Conservation (phyloP, 2,797 vertebrate species). For the Falco peregrinus region DNA sequence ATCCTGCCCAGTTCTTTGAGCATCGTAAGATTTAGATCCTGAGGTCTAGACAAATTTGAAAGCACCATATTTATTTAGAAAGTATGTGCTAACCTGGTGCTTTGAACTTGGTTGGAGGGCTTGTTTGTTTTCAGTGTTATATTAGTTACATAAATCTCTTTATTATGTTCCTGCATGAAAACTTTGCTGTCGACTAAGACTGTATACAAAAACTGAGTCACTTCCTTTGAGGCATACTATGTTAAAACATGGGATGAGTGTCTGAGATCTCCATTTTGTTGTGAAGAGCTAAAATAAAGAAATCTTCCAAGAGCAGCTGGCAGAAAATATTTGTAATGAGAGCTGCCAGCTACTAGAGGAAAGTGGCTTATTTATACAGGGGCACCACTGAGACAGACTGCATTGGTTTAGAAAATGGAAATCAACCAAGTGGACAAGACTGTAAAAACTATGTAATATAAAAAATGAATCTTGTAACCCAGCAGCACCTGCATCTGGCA, state of each 20-base stretch:
- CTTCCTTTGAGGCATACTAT: constrained; percentile 54
- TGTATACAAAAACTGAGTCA: constrained; percentile 51
- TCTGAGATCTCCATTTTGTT: constrained; percentile 62
- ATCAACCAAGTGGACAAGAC: constrained; percentile 44
- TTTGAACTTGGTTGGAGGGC: constrained; percentile 67
- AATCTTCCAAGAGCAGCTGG: constrained; percentile 67
- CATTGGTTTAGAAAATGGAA: constrained; percentile 42
- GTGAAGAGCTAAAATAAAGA: constrained; percentile 63
- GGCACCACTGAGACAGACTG: constrained; percentile 59
- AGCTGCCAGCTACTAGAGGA: constrained; percentile 52
- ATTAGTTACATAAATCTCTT: constrained; percentile 67
- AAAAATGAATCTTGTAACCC: constrained; percentile 35
- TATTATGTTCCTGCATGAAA: constrained; percentile 48
- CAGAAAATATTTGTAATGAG: constrained; percentile 62
- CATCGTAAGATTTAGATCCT: constrained; percentile 1
- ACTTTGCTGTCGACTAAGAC: constrained; percentile 19
- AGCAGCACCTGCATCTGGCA: constrained; percentile 49
- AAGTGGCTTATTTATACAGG: constrained; percentile 65
- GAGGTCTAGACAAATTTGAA: constrained; percentile 41
- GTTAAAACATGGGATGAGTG: constrained; percentile 41
- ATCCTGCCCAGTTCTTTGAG: background rate
- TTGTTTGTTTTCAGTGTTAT: constrained; percentile 65
- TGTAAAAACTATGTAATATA: constrained; percentile 32
- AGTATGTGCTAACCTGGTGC: constrained; percentile 46
- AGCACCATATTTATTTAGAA: constrained; percentile 55